Percentiles rank a stretch among this genome's conserved stretches.
These are phyloP conservation scores for Taenioides sp. DNA, from an alignment of 2,797 vertebrate genomes.

Conservation along the genomic window DNA sequence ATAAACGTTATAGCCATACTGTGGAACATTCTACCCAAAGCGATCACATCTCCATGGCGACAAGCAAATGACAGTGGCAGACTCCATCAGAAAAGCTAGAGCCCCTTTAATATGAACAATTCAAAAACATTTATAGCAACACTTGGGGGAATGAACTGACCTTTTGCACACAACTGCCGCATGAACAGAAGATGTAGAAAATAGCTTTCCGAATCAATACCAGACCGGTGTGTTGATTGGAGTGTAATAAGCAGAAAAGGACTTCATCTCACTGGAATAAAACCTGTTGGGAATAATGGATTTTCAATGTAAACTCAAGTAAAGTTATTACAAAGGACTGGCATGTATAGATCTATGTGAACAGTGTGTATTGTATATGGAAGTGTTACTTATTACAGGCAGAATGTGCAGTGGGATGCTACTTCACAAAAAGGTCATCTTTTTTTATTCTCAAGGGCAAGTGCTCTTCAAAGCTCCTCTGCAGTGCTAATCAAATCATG, in stretches of 20 bases:
- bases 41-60: background rate
- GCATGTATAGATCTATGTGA: constrained; percentile 26
- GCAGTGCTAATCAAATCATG: constrained; percentile 10
- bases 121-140: constrained; percentile 61
- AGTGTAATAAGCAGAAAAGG: constrained; percentile 50
- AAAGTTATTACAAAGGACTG: constrained; percentile 21
- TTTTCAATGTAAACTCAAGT: constrained; percentile 42
- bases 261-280: constrained; percentile 37
- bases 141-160: constrained; percentile 51
- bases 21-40: background rate
- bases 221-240: constrained; percentile 51
- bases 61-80: background rate
- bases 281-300: constrained; percentile 26
- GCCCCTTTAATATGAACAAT: background rate
- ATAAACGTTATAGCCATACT: background rate
- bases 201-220: constrained; percentile 74
- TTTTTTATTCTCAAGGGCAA: constrained; percentile 15
- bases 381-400: constrained; percentile 6
- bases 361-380: background rate
- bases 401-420: constrained; percentile 4
- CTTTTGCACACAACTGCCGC: constrained; percentile 66
- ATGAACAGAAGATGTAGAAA: constrained; percentile 65
- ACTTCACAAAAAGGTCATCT: constrained; percentile 17
- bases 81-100: background rate
- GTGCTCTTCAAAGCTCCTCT: constrained; percentile 10